Conservation (phyloP, 2,113 vertebrate genomes). For the Hippopotamus amphibius region DNA sequence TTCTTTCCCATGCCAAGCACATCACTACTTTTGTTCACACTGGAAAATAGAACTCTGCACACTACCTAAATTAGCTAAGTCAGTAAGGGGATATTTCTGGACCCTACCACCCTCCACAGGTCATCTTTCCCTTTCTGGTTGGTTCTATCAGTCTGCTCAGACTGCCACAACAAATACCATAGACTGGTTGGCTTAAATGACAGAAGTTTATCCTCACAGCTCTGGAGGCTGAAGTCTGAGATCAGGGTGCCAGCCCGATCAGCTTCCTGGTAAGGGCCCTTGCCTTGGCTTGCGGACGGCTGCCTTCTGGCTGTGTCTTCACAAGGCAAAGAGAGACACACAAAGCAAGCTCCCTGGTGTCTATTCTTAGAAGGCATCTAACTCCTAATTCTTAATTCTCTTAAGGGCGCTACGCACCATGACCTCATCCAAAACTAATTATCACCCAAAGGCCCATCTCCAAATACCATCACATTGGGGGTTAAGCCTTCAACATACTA, state of each 20-base stretch:
- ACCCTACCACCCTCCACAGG: neutral
- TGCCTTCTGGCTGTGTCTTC: neutral
- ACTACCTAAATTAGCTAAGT: neutral
- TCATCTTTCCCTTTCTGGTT: neutral
- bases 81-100: neutral
- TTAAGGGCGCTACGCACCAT: neutral
- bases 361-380: neutral
- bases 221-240: neutral
- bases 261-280: neutral
- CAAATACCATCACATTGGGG: neutral
- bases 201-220: neutral
- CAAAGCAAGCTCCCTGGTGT: neutral
- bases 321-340: neutral
- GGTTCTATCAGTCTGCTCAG: neutral
- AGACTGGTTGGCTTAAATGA: neutral
- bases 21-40: neutral
- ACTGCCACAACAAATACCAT: neutral
- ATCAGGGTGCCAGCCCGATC: neutral
- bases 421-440: neutral
- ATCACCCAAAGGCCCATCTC: neutral
- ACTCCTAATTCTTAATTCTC: neutral
- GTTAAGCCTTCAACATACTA: neutral
- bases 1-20: neutral
- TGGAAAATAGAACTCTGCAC: neutral
- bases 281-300: neutral